These are phyloP conservation scores for Chironex yamaguchii DNA, from an alignment of 30 jellyfish, hydroid and myxozoan species.

Conservation along the genomic window DNA sequence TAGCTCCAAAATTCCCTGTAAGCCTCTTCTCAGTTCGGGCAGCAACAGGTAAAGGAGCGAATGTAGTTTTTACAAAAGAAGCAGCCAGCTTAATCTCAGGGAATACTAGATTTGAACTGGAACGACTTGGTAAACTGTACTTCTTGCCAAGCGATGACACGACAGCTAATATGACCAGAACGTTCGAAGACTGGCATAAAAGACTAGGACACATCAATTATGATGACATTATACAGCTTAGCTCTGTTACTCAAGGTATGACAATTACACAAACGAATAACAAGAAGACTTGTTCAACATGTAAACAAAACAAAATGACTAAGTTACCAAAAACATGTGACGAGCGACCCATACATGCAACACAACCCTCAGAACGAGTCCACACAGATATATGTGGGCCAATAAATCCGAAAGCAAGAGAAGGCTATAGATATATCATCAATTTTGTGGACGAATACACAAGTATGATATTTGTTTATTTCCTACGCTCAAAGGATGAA, in stretches of 20 bases:
- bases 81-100: slow-evolving; percentile 7
- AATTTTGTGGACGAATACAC: slow-evolving; percentile 51
- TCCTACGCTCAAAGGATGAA: neutral
- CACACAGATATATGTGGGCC: slow-evolving; percentile 62
- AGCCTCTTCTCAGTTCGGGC: slow-evolving; percentile 61
- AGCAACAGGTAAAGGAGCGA: slow-evolving; percentile 66
- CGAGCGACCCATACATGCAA: slow-evolving; percentile 12
- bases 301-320: slow-evolving; percentile 62
- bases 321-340: slow-evolving; percentile 22
- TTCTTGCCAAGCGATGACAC: slow-evolving; percentile 35
- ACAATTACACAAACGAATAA: slow-evolving; percentile 12
- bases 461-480: slow-evolving; percentile 29
- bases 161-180: slow-evolving; percentile 20
- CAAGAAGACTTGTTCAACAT: slow-evolving; percentile 29
- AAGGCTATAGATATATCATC: slow-evolving; percentile 53
- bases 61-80: neutral
- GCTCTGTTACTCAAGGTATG: slow-evolving; percentile 55
- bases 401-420: slow-evolving; percentile 42
- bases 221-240: slow-evolving; percentile 21
- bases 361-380: slow-evolving; percentile 45
- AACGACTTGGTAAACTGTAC: slow-evolving; percentile 28
- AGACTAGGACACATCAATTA: slow-evolving; percentile 49
- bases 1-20: slow-evolving; percentile 44
- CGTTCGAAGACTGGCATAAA: slow-evolving; percentile 56
- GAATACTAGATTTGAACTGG: slow-evolving; percentile 14